A percentile compares a stretch with the other conserved stretches of the same genome.
Conservation (phyloP, 2,113 vertebrate species). For the Bucco capensis region DNA sequence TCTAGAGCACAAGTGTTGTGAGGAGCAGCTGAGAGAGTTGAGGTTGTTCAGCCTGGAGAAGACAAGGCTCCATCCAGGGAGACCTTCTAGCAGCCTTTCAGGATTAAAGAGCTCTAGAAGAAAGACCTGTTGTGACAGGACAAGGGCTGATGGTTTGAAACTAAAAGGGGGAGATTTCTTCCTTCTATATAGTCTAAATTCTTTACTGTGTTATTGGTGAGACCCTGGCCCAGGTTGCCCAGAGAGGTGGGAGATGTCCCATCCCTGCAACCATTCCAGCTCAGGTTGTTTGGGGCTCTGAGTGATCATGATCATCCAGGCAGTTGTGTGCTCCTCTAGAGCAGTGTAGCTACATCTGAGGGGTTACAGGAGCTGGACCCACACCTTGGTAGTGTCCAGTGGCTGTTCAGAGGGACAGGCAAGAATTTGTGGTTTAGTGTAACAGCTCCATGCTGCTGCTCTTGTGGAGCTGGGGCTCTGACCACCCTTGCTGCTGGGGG, state of each 20-base stretch:
- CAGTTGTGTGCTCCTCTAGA: too few species aligned
- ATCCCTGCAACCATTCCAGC: not conserved
- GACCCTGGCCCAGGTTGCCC: not conserved
- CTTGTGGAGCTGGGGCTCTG: too few species aligned
- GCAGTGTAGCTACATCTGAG: not conserved
- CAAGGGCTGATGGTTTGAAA: not conserved
- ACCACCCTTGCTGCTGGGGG: not conserved
- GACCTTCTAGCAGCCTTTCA: not conserved
- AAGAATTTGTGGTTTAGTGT: not conserved
- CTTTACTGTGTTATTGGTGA: too few species aligned
- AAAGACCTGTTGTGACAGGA: not conserved
- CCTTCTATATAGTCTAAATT: too few species aligned
- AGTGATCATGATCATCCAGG: not conserved
- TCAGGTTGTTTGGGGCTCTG: not conserved
- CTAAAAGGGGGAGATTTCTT: too few species aligned
- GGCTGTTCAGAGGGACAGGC: not conserved
- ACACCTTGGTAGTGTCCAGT: rapidly evolving
- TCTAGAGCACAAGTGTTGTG: not conserved
- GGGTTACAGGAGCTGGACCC: too few species aligned
- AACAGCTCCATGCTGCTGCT: not conserved
- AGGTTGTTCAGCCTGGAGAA: not conserved
- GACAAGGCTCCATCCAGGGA: not conserved
- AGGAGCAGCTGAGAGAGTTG: not conserved
- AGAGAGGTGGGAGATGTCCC: not conserved
- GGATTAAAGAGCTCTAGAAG: too few species aligned